Evolutionary conservation across 2,888 invertebrate species (phyloP).

Genomic region (Bellardia pandia): DNA sequence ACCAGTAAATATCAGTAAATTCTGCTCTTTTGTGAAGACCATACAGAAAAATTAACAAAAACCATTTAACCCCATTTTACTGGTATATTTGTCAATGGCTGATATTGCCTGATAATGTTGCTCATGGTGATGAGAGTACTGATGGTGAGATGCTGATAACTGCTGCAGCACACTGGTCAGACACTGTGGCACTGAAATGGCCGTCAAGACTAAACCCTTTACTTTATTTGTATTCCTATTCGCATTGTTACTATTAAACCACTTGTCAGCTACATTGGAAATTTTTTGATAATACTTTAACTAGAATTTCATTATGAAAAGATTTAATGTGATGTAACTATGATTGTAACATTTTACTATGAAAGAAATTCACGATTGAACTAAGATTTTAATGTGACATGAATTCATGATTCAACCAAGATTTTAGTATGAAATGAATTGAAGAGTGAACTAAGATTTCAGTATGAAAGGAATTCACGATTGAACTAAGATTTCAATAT

Average conservation of each 20-base stretch:
- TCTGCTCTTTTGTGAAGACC: conserved; percentile 10
- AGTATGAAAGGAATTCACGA: too few relatives aligned
- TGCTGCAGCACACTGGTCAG: neutral
- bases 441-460: too few relatives aligned
- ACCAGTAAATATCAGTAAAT: conserved; percentile 14
- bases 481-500: too few relatives aligned
- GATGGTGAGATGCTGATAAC: conserved; percentile 59
- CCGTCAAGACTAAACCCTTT: neutral
- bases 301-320: too few relatives aligned
- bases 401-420: too few relatives aligned
- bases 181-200: neutral
- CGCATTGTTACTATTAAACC: neutral
- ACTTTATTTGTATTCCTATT: neutral
- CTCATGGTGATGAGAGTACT: conserved; percentile 16
- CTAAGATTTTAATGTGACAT: too few relatives aligned
- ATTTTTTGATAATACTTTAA: too few relatives aligned
- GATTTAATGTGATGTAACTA: too few relatives aligned
- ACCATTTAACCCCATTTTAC: conserved; percentile 61
- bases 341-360: too few relatives aligned
- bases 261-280: neutral
- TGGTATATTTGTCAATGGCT: conserved; percentile 38
- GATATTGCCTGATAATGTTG: conserved; percentile 51
- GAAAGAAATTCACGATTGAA: too few relatives aligned
- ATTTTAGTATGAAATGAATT: too few relatives aligned
- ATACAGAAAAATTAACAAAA: neutral